Percentiles rank a stretch among this genome's conserved stretches.
These are phyloP conservation scores for Chrysogorgia sp. DNA, from an alignment of 92 coral and sea anemone genomes.

Conservation along the genomic window DNA sequence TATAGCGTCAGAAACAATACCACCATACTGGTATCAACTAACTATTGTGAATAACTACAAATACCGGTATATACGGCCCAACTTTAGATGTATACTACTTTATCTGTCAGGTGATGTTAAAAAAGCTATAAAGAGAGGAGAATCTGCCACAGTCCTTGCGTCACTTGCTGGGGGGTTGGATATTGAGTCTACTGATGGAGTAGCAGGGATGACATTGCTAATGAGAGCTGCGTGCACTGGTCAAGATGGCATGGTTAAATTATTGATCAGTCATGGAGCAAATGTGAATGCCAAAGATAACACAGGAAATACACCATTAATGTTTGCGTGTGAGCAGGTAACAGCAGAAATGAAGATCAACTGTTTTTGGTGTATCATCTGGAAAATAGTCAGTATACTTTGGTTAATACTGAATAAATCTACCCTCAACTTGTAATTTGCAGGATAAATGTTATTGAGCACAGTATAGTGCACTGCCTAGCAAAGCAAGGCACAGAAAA, in stretches of 20 bases:
- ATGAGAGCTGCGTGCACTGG: slow-evolving; percentile 92
- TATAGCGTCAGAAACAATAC: too few relatives aligned
- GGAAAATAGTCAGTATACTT: too few relatives aligned
- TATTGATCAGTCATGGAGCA: slow-evolving; percentile 76
- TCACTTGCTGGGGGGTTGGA: slow-evolving; percentile 80
- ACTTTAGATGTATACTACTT: too few relatives aligned
- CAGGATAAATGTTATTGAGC: too few relatives aligned
- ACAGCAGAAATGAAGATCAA: background rate
- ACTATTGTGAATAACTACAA: too few relatives aligned
- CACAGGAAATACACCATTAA: slow-evolving; percentile 76
- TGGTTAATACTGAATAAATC: too few relatives aligned
- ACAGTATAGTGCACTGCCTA: too few relatives aligned
- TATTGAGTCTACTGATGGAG: slow-evolving; percentile 72
- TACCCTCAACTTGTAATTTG: too few relatives aligned
- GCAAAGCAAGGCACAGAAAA: too few relatives aligned
- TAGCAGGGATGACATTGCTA: slow-evolving; percentile 89
- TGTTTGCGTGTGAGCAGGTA: slow-evolving; percentile 95
- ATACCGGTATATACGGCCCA: too few relatives aligned
- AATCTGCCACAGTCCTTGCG: slow-evolving; percentile 67
- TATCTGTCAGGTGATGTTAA: slow-evolving; percentile 49
- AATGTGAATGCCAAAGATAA: slow-evolving; percentile 69
- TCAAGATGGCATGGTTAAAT: slow-evolving; percentile 73
- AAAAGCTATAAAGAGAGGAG: slow-evolving; percentile 77
- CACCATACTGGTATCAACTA: too few relatives aligned
- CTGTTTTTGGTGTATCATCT: too few relatives aligned